phyloP scores from a whole-genome alignment of 1,140 invertebrate species.

The Leptopilina clavipes region DNA sequence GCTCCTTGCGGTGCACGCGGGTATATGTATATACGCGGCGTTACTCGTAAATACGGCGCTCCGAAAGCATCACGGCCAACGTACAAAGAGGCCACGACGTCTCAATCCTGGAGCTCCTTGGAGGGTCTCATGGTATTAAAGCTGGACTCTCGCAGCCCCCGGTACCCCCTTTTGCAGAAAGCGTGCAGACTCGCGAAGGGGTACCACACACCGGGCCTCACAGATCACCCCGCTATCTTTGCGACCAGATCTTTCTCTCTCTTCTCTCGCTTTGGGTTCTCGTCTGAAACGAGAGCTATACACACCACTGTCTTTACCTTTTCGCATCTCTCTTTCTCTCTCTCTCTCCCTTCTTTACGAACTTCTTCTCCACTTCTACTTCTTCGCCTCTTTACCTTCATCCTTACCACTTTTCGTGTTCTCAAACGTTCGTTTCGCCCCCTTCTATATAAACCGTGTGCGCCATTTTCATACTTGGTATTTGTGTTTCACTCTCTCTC shows the following conservation, averaged over 20 bases:
- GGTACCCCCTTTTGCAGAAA: conserved; percentile 57
- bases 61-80: conserved; percentile 70
- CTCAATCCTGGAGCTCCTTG: conserved; percentile 73
- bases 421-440: conserved; percentile 24
- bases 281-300: conserved; percentile 45
- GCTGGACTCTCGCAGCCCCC: conserved; percentile 42
- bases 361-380: conserved; percentile 39
- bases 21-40: conserved; percentile 63
- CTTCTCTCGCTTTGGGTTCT: conserved; percentile 29
- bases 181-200: conserved; percentile 71
- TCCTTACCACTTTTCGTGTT: conserved; percentile 39
- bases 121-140: conserved; percentile 65
- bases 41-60: conserved; percentile 75
- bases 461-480: conserved; percentile 32
- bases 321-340: conserved; percentile 39
- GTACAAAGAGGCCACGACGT: conserved; percentile 74
- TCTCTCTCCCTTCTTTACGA: conserved; percentile 39
- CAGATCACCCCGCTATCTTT: conserved; percentile 74
- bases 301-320: conserved; percentile 39
- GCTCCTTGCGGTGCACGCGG: conserved; percentile 44
- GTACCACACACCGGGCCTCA: conserved; percentile 74
- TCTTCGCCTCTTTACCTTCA: conserved; percentile 41
- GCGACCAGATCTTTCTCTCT: conserved; percentile 63
- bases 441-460: conserved; percentile 25
- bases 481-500: conserved; percentile 39